Conservation (phyloP, 2,888 invertebrate species). For the Megaustenia siamemsis region DNA sequence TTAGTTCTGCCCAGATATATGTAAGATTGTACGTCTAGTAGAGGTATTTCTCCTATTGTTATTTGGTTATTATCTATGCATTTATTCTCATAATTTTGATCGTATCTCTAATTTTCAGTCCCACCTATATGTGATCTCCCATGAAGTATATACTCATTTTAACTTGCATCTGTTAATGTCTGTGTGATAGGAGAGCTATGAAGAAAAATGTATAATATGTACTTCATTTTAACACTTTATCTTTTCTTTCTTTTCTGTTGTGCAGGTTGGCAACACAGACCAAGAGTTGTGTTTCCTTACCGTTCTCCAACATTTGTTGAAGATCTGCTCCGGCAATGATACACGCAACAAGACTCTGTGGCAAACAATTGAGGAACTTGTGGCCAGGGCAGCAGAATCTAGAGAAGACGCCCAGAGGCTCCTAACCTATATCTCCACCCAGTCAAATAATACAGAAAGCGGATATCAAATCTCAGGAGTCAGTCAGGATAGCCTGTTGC, state of each 20-base stretch:
- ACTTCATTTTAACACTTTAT: not conserved
- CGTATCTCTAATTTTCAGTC: not conserved
- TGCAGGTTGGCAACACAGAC: slow-evolving; percentile 91
- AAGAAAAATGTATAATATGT: not conserved
- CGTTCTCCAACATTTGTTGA: slow-evolving; percentile 93
- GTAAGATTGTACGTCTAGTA: no score
- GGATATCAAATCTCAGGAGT: slow-evolving; percentile 45
- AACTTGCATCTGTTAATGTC: not conserved
- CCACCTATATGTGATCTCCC: not conserved
- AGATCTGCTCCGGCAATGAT: slow-evolving; percentile 93
- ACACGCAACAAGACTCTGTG: slow-evolving; percentile 95
- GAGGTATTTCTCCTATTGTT: no score
- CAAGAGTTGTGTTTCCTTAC: slow-evolving; percentile 96
- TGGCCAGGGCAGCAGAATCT: slow-evolving; percentile 86
- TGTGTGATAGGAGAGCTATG: not conserved
- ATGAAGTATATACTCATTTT: no score
- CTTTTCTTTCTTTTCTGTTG: not conserved
- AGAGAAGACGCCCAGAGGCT: slow-evolving; percentile 88
- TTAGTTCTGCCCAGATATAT: no score
- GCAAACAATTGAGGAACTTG: slow-evolving; percentile 95
- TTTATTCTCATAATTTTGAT: not conserved
- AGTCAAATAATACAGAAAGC: slow-evolving; percentile 66
- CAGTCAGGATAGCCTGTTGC: not conserved
- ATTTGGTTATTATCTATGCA: not conserved
- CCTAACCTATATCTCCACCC: slow-evolving; percentile 70